These are phyloP conservation scores for Matsumurasca onukii DNA, from an alignment of 1,140 invertebrate species.

Conservation along the genomic window DNA sequence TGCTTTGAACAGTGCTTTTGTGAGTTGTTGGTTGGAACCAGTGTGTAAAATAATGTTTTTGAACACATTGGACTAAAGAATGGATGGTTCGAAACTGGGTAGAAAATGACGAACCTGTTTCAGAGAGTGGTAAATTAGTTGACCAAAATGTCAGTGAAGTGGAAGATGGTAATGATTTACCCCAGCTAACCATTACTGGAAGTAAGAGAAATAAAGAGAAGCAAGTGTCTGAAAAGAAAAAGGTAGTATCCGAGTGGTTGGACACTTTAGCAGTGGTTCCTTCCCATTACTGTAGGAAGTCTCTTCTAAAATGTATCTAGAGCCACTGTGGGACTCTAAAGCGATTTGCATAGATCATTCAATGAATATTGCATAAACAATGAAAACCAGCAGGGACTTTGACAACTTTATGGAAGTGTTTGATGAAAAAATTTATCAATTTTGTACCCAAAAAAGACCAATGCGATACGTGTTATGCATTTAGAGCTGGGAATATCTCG, in stretches of 20 bases:
- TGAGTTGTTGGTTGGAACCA: constrained; percentile 14
- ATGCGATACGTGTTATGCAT: constrained; percentile 22
- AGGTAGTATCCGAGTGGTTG: constrained; percentile 18
- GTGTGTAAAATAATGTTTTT: constrained; percentile 35
- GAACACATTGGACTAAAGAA: constrained; percentile 32
- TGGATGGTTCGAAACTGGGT: constrained; percentile 34
- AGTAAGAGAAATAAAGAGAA: background rate
- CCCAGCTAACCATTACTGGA: background rate
- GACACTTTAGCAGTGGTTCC: constrained; percentile 21
- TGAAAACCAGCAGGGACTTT: constrained; percentile 12
- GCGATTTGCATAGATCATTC: constrained; percentile 21
- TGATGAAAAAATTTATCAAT: constrained; percentile 18
- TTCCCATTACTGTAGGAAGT: constrained; percentile 12
- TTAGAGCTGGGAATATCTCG: constrained; percentile 27
- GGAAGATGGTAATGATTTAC: background rate
- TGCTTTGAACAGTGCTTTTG: no score
- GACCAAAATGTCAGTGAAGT: background rate
- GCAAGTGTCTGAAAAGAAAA: constrained; percentile 4
- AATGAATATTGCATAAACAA: constrained; percentile 11
- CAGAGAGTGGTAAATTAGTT: background rate
- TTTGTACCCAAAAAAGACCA: constrained; percentile 16
- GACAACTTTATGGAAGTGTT: constrained; percentile 22
- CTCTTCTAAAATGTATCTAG: constrained; percentile 22
- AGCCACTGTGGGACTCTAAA: constrained; percentile 30
- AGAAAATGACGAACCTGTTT: background rate